phyloP scores from a whole-genome alignment of 2,888 invertebrate genomes.

The Acleris emargana region DNA sequence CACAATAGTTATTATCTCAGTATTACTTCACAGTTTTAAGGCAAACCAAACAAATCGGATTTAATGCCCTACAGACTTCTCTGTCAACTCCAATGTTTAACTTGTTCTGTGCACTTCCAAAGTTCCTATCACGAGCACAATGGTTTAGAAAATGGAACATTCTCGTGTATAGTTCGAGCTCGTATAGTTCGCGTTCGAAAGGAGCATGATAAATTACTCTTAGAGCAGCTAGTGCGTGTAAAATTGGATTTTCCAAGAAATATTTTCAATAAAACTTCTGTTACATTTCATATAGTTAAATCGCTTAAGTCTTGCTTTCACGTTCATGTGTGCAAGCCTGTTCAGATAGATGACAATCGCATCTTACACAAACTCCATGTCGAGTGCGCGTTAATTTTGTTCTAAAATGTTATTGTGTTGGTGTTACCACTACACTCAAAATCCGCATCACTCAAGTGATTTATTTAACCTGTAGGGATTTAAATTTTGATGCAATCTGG shows the following conservation, averaged over 20 bases:
- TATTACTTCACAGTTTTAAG: constrained; percentile 53
- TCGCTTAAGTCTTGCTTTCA: no score
- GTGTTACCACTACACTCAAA: no score
- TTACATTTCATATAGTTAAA: neutral
- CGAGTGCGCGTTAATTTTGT: no score
- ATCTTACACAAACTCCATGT: no score
- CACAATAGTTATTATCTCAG: constrained; percentile 19
- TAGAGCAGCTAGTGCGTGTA: constrained; percentile 19
- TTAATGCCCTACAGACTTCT: constrained; percentile 53
- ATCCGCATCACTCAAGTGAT: no score
- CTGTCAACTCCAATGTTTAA: constrained; percentile 73
- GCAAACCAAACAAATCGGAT: constrained; percentile 53
- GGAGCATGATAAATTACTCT: constrained; percentile 32
- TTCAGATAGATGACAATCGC: no score
- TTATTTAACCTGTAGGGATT: constrained; percentile 11
- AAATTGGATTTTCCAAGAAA: constrained; percentile 32
- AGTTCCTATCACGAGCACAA: constrained; percentile 60
- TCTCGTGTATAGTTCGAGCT: constrained; percentile 45
- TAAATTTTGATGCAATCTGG: constrained; percentile 16
- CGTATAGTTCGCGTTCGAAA: constrained; percentile 26
- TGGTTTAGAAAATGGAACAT: constrained; percentile 50
- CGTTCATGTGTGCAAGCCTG: no score
- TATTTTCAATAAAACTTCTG: constrained; percentile 21
- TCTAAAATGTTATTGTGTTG: no score
- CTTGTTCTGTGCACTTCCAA: constrained; percentile 62